These are phyloP conservation scores for Nicator chloris DNA, from an alignment of 2,113 vertebrate genomes.

Conservation along the genomic window DNA sequence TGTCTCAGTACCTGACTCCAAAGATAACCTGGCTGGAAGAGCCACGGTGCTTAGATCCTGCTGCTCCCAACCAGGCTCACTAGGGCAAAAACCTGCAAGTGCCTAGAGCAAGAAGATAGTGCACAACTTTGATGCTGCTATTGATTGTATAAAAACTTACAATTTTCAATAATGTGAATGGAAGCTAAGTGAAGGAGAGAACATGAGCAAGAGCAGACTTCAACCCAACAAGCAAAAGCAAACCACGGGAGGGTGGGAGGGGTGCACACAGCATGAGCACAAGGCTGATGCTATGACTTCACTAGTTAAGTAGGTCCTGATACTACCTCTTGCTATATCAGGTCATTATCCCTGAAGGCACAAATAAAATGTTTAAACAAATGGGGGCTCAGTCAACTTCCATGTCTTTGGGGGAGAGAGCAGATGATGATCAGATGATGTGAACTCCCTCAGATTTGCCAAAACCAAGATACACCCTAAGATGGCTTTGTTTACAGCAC, in stretches of 20 bases:
- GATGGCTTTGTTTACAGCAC: slow-evolving; percentile 1
- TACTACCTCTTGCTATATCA: not conserved
- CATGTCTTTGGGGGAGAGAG: not conserved
- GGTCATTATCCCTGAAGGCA: slow-evolving; percentile 14
- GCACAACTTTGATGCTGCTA: not conserved
- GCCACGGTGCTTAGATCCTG: not conserved
- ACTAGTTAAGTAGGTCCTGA: not conserved
- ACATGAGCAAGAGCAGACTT: not conserved
- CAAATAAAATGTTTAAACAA: not conserved
- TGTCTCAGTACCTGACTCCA: not conserved
- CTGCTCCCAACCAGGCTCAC: not conserved
- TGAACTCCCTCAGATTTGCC: not conserved
- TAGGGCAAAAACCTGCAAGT: not conserved
- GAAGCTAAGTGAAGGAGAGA: not conserved
- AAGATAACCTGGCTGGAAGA: not conserved
- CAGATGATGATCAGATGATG: not conserved
- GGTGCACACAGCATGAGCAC: not conserved
- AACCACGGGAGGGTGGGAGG: not conserved
- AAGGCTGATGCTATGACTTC: slow-evolving; percentile 9
- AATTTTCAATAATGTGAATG: not conserved
- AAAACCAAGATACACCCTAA: not conserved
- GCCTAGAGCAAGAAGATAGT: not conserved
- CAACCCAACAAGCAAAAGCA: not conserved
- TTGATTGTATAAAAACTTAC: not conserved
- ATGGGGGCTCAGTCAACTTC: not conserved